Base-by-base conservation (phyloP, 2,888 invertebrate genomes). In the Drosophila fulvimacula region DNA sequence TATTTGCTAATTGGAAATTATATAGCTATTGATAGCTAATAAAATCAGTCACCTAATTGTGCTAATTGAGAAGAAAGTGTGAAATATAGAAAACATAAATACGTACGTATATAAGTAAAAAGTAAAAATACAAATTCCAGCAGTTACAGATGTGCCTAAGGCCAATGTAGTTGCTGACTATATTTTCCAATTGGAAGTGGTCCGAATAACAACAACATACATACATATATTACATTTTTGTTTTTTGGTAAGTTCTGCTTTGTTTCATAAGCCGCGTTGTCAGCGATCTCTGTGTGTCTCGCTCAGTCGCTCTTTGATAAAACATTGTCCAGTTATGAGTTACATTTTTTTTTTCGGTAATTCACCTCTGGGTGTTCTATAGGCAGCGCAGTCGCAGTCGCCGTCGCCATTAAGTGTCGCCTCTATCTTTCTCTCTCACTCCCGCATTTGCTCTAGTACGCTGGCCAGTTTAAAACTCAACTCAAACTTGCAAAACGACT, bases 401-500 rank as follows among this genome's bases (percentile, higher is more conserved):
- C 34, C 38, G 36, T 24, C 36, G 52, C 34, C 38, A 24, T 24
- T 24, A 69, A 27, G 34, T 52, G 38, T 36, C 36, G 17, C 52
- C 34, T 17, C 24, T n/a, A 24, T 38, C 38, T 52, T n/a, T 38
- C n/a, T 27, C 24, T 30, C 36, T 52, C 48, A 17, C 59, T 42
- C 48, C 32, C 11, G n/a, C 39, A 36, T 57, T 38, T 38, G 32
- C 15, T n/a, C 30, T 44, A 17, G 27, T 24, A 17, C 17, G 21
- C 42, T 68, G 69, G 63, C 74, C 82, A 69, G 69, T 71, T 69
- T 65, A 19, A 72, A 61, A 60, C 68, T 69, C 9, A 60, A 73
- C 67, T 81, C 66, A 79, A 91, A 91, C 90, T 89, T 81, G 91
- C 89, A 84, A 91, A 91, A 91, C 91, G 90, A 91, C 91, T 91